phyloP scores from a whole-genome alignment of 35 echinoderm and acorn worm genomes.

The Lytechinus pictus region DNA sequence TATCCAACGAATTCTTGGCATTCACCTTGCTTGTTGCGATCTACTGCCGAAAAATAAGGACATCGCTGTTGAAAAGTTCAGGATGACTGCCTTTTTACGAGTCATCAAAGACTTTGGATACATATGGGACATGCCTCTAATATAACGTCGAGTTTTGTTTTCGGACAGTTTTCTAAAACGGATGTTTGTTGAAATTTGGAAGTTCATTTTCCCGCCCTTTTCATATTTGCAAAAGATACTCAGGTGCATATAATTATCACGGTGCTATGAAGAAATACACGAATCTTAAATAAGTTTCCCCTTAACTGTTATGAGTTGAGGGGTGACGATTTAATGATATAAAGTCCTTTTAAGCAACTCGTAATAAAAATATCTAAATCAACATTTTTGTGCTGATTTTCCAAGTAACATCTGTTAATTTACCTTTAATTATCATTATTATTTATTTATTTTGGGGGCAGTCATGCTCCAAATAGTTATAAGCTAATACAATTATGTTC shows the following conservation, averaged over 20 bases:
- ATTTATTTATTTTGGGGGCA: too few species aligned
- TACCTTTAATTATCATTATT: too few species aligned
- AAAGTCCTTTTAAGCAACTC: too few species aligned
- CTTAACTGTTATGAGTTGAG: too few species aligned
- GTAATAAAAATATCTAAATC: too few species aligned
- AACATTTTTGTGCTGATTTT: too few species aligned
- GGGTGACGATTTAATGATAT: too few species aligned
- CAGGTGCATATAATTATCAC: background rate
- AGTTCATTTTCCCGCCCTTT: slow-evolving; percentile 16
- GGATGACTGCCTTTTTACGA: slow-evolving; percentile 32
- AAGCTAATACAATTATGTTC: too few species aligned
- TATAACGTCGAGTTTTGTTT: slow-evolving; percentile 16
- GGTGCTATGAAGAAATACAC: too few species aligned
- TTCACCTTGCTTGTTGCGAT: slow-evolving; percentile 23
- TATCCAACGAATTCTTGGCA: slow-evolving; percentile 35
- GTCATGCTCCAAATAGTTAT: too few species aligned
- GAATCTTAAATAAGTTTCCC: too few species aligned
- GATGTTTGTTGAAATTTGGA: slow-evolving; percentile 31
- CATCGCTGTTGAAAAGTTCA: slow-evolving; percentile 29
- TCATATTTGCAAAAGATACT: background rate
- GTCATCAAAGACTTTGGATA: slow-evolving; percentile 2
- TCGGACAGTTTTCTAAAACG: background rate
- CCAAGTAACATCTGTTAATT: too few species aligned
- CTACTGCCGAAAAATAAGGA: slow-evolving; percentile 27
- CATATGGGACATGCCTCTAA: background rate